Base-by-base conservation (phyloP, 1,140 invertebrate species). In the Cotesia vestalis region DNA sequence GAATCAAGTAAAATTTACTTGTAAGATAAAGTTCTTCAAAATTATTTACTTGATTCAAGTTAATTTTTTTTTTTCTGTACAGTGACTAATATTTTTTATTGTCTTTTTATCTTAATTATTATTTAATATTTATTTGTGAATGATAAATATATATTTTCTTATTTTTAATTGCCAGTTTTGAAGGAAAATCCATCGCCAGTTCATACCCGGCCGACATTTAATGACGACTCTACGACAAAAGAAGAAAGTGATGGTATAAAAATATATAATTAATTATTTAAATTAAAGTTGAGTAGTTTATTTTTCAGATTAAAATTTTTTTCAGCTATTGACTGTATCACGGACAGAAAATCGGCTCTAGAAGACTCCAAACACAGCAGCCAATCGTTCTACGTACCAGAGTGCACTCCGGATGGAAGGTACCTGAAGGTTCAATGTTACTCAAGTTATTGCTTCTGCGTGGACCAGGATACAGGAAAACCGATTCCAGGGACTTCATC, bases 371-470 rank as follows among this genome's bases (percentile, higher is more conserved):
- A 86, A 79, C 88, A 89, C 79, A 88, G 89, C 72, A 90, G 89
- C 5, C 89, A 89, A 68, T 87, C 90, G 14, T 86, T 92, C n/a
- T 95, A 94, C 79, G 89, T 97, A 64, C 96, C 96, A 0, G 91
- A 95, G 76, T 98, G 96, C 80, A 95, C 92, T 2, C 85, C 90
- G 0, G 94, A 95, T 81, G 95, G 95, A 0, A 89, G 93, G 60
- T 97, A 95, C 81, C 89, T 93, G 71, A 90, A 90, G 78, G 89
- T 92, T 3, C 92, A 93, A 81, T 93, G 92, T 82, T 93, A 93
- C 80, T 91, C 91, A 12, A 93, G 93, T 36, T 96, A 95, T 81
- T 97, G 96, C 84, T 98, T 95, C 95, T 97, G 95, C 81, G 95
- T 96, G 0, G 90, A 96, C 81, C 94, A 96, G 82, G 93, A 95